Conservation (phyloP, 2,888 invertebrate species). For the Drosophila kokeensis region DNA sequence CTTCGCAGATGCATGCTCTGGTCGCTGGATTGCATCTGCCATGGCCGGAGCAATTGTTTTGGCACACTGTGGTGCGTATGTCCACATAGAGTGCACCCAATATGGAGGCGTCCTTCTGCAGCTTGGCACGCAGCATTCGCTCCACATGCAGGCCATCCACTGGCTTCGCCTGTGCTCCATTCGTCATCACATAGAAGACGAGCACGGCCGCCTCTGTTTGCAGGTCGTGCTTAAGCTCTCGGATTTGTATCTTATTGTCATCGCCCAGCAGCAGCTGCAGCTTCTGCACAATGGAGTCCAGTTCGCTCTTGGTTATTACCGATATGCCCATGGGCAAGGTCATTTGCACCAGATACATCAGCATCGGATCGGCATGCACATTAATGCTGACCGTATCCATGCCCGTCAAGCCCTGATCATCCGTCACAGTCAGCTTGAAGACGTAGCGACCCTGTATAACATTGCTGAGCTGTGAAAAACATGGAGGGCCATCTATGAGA, state of each 20-base stretch:
- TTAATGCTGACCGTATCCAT: conserved; percentile 93
- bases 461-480: conserved; percentile 88
- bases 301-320: conserved; percentile 87
- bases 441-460: conserved; percentile 94
- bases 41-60: conserved; percentile 96
- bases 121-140: conserved; percentile 88
- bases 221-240: conserved; percentile 87
- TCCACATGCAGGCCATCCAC: conserved; percentile 89
- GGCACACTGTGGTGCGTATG: conserved; percentile 94
- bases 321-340: conserved; percentile 91
- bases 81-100: conserved; percentile 90
- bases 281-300: conserved; percentile 89
- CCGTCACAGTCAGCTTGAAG: conserved; percentile 94
- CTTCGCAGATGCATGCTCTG: conserved; percentile 94
- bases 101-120: conserved; percentile 89
- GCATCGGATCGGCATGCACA: conserved; percentile 91
- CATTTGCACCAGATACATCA: conserved; percentile 92
- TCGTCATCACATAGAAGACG: conserved; percentile 88
- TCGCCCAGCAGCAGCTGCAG: conserved; percentile 92
- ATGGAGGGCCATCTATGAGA: background rate
- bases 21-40: conserved; percentile 94
- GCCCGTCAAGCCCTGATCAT: conserved; percentile 94
- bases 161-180: conserved; percentile 78
- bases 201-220: conserved; percentile 88
- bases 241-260: conserved; percentile 88